phyloP scores from a whole-genome alignment of 2,888 invertebrate genomes.

The Epistrophella euchroma region DNA sequence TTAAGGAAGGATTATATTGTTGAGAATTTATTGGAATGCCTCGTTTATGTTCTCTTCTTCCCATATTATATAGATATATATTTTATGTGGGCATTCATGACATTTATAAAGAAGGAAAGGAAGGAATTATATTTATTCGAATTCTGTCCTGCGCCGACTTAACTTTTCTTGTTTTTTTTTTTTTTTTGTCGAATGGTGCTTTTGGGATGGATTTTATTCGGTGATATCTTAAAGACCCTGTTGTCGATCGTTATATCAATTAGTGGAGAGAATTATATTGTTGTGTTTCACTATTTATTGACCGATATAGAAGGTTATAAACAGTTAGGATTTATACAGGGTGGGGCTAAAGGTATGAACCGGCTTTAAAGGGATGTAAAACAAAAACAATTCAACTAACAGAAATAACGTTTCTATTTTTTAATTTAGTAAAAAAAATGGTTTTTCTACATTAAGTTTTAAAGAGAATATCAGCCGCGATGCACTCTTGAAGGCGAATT shows the following conservation, averaged over 20 bases:
- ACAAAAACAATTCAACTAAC: too few relatives aligned
- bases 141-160: conserved; percentile 22
- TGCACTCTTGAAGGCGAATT: too few relatives aligned
- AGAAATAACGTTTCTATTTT: too few relatives aligned
- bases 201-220: neutral
- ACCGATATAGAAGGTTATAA: neutral
- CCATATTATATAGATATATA: neutral
- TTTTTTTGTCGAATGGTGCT: neutral
- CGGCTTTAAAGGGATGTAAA: too few relatives aligned
- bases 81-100: neutral
- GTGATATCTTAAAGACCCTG: conserved; percentile 48
- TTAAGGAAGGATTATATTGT: conserved; percentile 30
- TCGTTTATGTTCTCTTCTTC: neutral
- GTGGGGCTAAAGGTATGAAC: too few relatives aligned
- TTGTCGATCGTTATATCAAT: conserved; percentile 54
- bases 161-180: neutral
- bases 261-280: conserved; percentile 33
- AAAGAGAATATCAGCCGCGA: too few relatives aligned
- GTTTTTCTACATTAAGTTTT: too few relatives aligned
- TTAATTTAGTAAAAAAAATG: too few relatives aligned
- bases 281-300: conserved; percentile 29
- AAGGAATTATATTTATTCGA: neutral
- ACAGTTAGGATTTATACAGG: too few relatives aligned
- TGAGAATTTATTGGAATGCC: conserved; percentile 57
- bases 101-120: conserved; percentile 19